Evolutionary conservation across 2,113 vertebrate species (phyloP).

Genomic region (Uria lomvia): DNA sequence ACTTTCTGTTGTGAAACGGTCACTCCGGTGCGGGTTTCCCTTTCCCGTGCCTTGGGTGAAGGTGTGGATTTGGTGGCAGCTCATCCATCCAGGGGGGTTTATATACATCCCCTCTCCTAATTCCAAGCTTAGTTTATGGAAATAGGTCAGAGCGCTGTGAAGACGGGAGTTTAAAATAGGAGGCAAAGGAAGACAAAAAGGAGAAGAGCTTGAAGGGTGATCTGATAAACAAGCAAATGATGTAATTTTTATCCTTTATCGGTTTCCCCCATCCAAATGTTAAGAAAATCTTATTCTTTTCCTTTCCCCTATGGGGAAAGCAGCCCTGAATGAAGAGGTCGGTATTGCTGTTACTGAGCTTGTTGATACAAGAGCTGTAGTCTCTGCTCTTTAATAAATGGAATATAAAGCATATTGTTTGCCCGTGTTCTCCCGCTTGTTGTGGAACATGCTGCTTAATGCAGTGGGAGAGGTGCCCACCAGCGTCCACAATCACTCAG

Average conservation of each 20-base stretch:
- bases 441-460: too few relatives aligned
- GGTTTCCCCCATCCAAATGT: too few relatives aligned
- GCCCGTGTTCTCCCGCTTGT: not conserved
- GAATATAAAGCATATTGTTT: not conserved
- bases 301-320: not conserved
- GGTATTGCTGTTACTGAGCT: not conserved
- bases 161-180: not conserved
- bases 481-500: accelerated
- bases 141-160: too few relatives aligned
- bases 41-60: accelerated
- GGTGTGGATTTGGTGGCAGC: not conserved
- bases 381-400: not conserved
- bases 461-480: not conserved
- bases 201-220: not conserved
- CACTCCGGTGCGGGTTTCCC: not conserved
- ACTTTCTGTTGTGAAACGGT: too few relatives aligned
- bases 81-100: not conserved
- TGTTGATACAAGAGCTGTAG: not conserved
- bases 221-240: not conserved
- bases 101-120: not conserved
- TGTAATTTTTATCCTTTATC: not conserved
- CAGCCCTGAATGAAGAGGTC: not conserved
- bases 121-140: not conserved
- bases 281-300: not conserved
- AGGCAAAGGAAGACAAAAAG: not conserved